Base-by-base conservation (phyloP, 2,797 vertebrate species). In the Rhynchotus rufescens region DNA sequence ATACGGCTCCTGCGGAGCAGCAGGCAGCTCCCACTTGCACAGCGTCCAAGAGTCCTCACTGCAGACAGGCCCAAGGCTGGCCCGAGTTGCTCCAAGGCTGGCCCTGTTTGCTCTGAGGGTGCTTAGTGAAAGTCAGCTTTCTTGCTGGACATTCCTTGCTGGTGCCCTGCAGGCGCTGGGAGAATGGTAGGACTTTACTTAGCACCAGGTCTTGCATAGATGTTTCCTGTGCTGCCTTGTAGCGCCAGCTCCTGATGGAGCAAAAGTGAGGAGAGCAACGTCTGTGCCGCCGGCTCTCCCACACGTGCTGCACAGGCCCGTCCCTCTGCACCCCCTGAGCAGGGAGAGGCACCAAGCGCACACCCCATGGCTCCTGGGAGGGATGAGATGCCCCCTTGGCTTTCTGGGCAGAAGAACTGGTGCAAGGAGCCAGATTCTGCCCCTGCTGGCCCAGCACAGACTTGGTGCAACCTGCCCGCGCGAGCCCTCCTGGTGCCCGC, bases 321-420 rank as follows among this genome's bases (percentile, higher is more conserved):
- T 15, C 42, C 28, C 45, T 65, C n/a, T 30, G 44, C 2, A 9
- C 3, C 69, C 25, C 0, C 0, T 34, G 59, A 49, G 26, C 16
- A 25, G 36, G 42, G 28, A 34, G 26, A 30, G 23, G 21, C 0
- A 2, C 38, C 19, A 15, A 34, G 36, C 67, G 15, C 32, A 36
- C 44, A 30, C 23, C 20, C 2, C 22, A 16, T 6, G 25, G n/a
- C n/a, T 12, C 0, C 2, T 4, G 0, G 32, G 22, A 28, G 3
- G 21, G n/a, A 2, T 3, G 32, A 2, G 13, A 6, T 44, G 22
- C 40, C 28, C 9, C 28, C 40, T 62, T 0, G 0, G 45, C 26
- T 20, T 42, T 47, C 36, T 15, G 40, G 52, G 60, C 66, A 74
- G 3, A 56, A n/a, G 16, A 56, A 19, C 6, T 56, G 21, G 21